These are phyloP conservation scores for Mesochorus sp. DNA, from an alignment of 2,888 invertebrate genomes.

Conservation along the genomic window DNA sequence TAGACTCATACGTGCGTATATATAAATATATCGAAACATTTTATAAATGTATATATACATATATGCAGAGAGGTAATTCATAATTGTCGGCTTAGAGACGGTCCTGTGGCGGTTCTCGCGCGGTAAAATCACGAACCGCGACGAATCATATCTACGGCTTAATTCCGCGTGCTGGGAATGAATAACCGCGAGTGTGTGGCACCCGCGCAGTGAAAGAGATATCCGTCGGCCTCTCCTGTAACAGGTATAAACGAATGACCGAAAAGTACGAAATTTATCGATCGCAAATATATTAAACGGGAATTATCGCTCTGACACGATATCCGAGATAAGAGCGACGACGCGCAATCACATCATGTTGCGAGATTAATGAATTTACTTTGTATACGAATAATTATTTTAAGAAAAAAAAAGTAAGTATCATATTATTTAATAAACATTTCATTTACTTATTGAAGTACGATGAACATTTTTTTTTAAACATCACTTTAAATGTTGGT, in stretches of 20 bases:
- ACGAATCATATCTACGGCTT: constrained; percentile 63
- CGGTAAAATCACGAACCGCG: constrained; percentile 58
- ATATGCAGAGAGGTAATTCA: constrained; percentile 53
- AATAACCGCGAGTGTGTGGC: constrained; percentile 40
- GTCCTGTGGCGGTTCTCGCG: constrained; percentile 31
- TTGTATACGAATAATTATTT: background rate
- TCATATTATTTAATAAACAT: background rate
- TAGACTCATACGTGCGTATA: too few relatives aligned
- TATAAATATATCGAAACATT: constrained; percentile 27
- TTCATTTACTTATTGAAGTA: background rate
- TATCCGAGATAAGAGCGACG: constrained; percentile 7
- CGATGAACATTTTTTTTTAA: background rate
- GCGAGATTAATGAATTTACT: background rate
- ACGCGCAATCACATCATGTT: background rate
- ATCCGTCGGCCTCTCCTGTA: background rate
- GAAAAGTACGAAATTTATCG: constrained; percentile 45
- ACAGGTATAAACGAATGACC: constrained; percentile 28
- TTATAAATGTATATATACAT: constrained; percentile 8
- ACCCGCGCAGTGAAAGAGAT: background rate
- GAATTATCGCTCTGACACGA: constrained; percentile 19
- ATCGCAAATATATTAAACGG: constrained; percentile 31
- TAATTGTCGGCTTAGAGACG: constrained; percentile 63
- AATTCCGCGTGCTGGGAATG: constrained; percentile 61
- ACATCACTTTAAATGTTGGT: background rate
- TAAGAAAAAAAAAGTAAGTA: background rate